Base-by-base conservation (phyloP, 2,888 invertebrate genomes). In the Perdita meconis region DNA sequence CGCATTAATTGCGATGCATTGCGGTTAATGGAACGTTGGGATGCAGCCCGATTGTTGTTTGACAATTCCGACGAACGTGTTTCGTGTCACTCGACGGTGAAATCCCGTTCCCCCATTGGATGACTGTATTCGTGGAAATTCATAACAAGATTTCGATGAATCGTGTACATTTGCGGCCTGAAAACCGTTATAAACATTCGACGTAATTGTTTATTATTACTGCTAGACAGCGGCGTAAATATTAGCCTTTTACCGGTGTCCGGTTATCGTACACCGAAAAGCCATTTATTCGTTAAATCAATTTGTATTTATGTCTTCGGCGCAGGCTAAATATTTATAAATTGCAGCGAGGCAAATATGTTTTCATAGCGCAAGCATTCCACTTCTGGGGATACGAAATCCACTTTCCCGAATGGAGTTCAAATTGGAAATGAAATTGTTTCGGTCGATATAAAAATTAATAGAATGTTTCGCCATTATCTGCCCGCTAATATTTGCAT, bases 1-100 rank as follows among this genome's bases (percentile, higher is more conserved):
- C 24, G 42, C 57, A 51, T 67, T 75, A 76, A 76, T 76, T 75
- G 50, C 51, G 51, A 75, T 57, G 51, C 50, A 55, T n/a, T 42
- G 61, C 61, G 56, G 75, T 76, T 75, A 66, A 76, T 75, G 67
- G 51, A 75, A 76, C 44, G 67, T 50, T 24, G n/a, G 38, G 30
- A 19, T 36, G 13, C 10, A 10, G 47, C 38, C 2, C 26, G 24
- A 42, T 57, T 59, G 51, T 47, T 47, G 59, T 65, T 64, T 40
- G 53, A 36, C 53, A 59, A 71, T 71, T 57, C 44, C 13, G n/a
- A 36, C 24, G 34, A 34, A 19, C 38, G 24, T 38, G 55, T 56
- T 30, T 0, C 38, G 22, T 10, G 50, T 42, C 63, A 13, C n/a
- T 26, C 13, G 12, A 30, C 63, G 47, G 12, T 38, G 47, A 40